Evolutionary conservation across 2,113 vertebrate species (phyloP).

Genomic region (Mixornis gularis): DNA sequence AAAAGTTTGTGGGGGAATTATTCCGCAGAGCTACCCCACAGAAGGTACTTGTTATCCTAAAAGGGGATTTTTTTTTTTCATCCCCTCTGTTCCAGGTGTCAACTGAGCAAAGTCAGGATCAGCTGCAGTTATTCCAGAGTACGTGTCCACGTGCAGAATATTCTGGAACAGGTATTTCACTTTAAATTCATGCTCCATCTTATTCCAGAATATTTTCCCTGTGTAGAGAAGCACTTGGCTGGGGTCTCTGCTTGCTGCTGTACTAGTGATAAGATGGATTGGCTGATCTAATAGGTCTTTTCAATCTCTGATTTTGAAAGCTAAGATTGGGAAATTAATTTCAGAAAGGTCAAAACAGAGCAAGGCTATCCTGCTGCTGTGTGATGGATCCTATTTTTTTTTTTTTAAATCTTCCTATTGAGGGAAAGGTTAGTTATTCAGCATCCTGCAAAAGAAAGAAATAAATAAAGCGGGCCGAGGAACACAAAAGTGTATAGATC

Average conservation of each 20-base stretch:
- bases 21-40: neutral
- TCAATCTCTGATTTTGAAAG: constrained; percentile 55
- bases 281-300: constrained; percentile 56
- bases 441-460: constrained; percentile 8
- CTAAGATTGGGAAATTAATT: constrained; percentile 54
- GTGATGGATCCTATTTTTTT: constrained; percentile 54
- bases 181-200: constrained; percentile 20
- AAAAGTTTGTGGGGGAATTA: neutral
- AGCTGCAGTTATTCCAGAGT: neutral
- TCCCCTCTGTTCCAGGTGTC: neutral
- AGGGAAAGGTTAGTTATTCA: constrained; percentile 39
- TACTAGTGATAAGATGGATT: constrained; percentile 28
- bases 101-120: neutral
- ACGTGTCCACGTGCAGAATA: neutral
- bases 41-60: neutral
- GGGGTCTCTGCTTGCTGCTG: constrained; percentile 29
- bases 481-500: constrained; percentile 26
- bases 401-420: constrained; percentile 32
- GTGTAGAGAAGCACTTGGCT: constrained; percentile 38
- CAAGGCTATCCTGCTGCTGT: constrained; percentile 53
- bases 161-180: neutral
- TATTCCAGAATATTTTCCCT: neutral
- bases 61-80: neutral
- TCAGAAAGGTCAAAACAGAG: constrained; percentile 55
- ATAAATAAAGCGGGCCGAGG: constrained; percentile 16